Percentiles rank a stretch among this genome's conserved stretches.
These are phyloP conservation scores for Dicyrtomina minuta DNA, from an alignment of 2,888 invertebrate genomes.

Conservation along the genomic window DNA sequence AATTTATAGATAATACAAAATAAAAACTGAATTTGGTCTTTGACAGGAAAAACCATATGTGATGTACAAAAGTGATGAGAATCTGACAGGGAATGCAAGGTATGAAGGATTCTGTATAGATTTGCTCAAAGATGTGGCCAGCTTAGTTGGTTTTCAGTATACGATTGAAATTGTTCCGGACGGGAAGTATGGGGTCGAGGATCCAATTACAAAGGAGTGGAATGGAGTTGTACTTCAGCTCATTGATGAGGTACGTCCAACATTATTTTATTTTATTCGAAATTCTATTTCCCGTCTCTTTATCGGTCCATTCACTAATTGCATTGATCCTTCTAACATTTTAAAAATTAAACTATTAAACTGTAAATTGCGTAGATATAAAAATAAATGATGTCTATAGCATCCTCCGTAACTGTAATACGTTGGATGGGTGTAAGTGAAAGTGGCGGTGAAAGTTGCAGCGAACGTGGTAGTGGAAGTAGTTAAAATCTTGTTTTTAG, in stretches of 20 bases:
- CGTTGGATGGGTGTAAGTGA: no score
- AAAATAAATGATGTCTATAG: no score
- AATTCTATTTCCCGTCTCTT: not conserved
- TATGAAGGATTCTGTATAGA: slow-evolving; percentile 93
- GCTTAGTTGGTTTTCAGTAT: slow-evolving; percentile 84
- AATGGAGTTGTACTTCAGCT: slow-evolving; percentile 85
- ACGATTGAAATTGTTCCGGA: slow-evolving; percentile 80
- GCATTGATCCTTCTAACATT: no score
- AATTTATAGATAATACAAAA: no score
- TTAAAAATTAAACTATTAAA: no score
- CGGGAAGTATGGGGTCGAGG: slow-evolving; percentile 83
- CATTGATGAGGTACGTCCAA: slow-evolving; percentile 59
- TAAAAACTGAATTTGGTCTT: no score
- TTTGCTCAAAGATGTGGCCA: slow-evolving; percentile 77
- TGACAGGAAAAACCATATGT: slow-evolving; percentile 90
- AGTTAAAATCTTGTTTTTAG: no score
- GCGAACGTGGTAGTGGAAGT: no score
- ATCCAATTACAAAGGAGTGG: slow-evolving; percentile 84
- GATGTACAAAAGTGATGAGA: slow-evolving; percentile 81
- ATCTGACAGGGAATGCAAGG: slow-evolving; percentile 80
- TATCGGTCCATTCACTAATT: not conserved
- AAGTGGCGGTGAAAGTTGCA: no score
- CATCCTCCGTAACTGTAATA: no score
- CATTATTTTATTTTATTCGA: not conserved
- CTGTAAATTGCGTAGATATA: no score